A percentile compares a stretch with the other conserved stretches of the same genome.
phyloP scores from a whole-genome alignment of 2,797 vertebrate genomes.

The Eulemur mongoz region DNA sequence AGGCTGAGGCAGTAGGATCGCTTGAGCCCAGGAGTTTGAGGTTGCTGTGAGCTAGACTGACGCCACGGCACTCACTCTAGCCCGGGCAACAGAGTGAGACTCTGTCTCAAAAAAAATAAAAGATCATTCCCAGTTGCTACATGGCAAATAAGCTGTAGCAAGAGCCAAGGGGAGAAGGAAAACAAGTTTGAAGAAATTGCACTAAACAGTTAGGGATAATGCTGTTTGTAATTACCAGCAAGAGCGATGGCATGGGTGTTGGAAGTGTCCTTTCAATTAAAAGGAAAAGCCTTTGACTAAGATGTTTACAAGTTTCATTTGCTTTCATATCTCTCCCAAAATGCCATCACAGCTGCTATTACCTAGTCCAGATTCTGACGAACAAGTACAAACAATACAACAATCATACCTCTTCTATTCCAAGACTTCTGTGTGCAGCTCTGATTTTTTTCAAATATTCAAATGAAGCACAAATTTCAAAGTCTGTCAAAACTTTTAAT shows the following conservation, averaged over 20 bases:
- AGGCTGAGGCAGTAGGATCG: no score
- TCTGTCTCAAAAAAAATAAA: no score
- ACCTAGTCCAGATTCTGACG: background rate
- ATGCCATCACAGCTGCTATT: background rate
- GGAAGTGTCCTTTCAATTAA: background rate
- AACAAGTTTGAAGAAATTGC: background rate
- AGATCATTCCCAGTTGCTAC: background rate
- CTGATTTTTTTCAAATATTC: background rate
- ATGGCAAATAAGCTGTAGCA: background rate
- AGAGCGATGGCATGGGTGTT: background rate
- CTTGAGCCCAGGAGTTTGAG: no score
- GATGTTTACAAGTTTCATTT: background rate
- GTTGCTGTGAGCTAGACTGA: no score
- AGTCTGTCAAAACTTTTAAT: constrained; percentile 6
- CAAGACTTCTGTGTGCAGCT: background rate
- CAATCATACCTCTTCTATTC: background rate
- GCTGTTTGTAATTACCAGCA: background rate
- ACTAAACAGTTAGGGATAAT: background rate
- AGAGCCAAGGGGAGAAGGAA: background rate
- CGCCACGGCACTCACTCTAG: no score
- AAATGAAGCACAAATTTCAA: background rate
- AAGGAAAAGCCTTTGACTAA: background rate
- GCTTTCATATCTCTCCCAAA: background rate
- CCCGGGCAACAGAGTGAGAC: no score
- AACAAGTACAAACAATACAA: background rate